A percentile compares a stretch with the other conserved stretches of the same genome.
phyloP scores from a whole-genome alignment of 1,140 invertebrate genomes.

The Eumaeus atala region DNA sequence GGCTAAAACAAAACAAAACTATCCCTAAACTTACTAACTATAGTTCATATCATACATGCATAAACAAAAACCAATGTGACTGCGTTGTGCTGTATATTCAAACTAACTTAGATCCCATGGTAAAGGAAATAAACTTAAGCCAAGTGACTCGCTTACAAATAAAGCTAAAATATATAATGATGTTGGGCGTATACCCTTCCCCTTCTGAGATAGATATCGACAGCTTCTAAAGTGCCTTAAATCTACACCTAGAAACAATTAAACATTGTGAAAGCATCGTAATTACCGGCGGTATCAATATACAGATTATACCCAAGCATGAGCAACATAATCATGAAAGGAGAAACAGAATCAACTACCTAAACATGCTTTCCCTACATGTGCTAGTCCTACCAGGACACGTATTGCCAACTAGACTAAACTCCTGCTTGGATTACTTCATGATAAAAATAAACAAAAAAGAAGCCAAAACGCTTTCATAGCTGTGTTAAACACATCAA shows the following conservation, averaged over 20 bases:
- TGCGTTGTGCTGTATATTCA: not conserved
- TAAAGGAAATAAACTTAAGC: constrained; percentile 17
- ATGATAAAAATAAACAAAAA: no score
- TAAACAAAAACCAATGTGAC: not conserved
- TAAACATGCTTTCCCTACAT: constrained; percentile 21
- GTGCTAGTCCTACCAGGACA: constrained; percentile 24
- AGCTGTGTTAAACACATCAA: no score
- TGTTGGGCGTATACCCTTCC: constrained; percentile 21
- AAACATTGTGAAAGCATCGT: constrained; percentile 17
- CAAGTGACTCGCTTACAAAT: constrained; percentile 19
- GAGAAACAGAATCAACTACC: constrained; percentile 20
- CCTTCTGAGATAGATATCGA: constrained; percentile 20
- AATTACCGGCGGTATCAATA: constrained; percentile 23
- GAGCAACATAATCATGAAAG: constrained; percentile 13
- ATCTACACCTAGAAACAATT: constrained; percentile 15
- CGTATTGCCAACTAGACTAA: constrained; percentile 20
- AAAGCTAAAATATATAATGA: constrained; percentile 11
- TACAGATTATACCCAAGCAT: constrained; percentile 18
- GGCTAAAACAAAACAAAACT: constrained; percentile 13
- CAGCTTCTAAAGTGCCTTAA: constrained; percentile 19
- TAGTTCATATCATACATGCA: not conserved
- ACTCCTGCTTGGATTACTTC: constrained; percentile 22
- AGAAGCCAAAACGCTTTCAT: no score
- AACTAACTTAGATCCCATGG: not conserved
- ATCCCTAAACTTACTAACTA: constrained; percentile 1